Percentiles rank a stretch among this genome's conserved stretches.
phyloP scores from a whole-genome alignment of 2,113 vertebrate species.

The Dascyllus trimaculatus region DNA sequence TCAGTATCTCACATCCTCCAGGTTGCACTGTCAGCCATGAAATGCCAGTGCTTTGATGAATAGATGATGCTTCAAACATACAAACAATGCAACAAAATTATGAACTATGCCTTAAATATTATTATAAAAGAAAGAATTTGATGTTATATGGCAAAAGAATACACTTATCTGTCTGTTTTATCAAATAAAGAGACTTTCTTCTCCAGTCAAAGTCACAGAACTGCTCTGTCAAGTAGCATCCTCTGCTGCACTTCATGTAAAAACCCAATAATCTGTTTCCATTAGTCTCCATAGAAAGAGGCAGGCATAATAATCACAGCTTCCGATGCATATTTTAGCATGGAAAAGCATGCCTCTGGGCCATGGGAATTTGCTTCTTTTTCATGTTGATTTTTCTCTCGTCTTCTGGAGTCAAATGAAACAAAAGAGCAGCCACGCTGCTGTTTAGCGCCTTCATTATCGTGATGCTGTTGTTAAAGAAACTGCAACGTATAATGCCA shows the following conservation, averaged over 20 bases:
- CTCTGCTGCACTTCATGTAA: slow-evolving; percentile 38
- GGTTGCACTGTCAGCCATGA: background rate
- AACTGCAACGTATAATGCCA: slow-evolving; percentile 1
- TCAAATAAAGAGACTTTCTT: slow-evolving; percentile 7
- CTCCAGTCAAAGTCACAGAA: background rate
- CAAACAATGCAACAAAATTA: background rate
- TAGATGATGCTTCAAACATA: background rate
- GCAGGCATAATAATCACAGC: slow-evolving; percentile 60
- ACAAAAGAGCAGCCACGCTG: slow-evolving; percentile 31
- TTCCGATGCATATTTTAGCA: slow-evolving; percentile 66
- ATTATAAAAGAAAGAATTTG: background rate
- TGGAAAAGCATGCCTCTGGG: slow-evolving; percentile 49
- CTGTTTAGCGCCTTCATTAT: slow-evolving; percentile 23
- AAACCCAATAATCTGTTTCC: slow-evolving; percentile 45
- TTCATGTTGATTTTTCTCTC: slow-evolving; percentile 61
- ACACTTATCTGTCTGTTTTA: background rate
- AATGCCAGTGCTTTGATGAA: background rate
- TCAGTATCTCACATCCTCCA: background rate
- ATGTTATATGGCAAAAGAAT: background rate
- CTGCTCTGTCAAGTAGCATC: background rate
- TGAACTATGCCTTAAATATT: background rate
- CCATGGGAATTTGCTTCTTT: slow-evolving; percentile 48
- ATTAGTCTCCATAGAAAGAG: slow-evolving; percentile 55
- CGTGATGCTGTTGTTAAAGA: slow-evolving; percentile 26
- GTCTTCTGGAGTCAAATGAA: slow-evolving; percentile 44